Conservation (phyloP, 2,797 vertebrate genomes). For the Girardinus metallicus region DNA sequence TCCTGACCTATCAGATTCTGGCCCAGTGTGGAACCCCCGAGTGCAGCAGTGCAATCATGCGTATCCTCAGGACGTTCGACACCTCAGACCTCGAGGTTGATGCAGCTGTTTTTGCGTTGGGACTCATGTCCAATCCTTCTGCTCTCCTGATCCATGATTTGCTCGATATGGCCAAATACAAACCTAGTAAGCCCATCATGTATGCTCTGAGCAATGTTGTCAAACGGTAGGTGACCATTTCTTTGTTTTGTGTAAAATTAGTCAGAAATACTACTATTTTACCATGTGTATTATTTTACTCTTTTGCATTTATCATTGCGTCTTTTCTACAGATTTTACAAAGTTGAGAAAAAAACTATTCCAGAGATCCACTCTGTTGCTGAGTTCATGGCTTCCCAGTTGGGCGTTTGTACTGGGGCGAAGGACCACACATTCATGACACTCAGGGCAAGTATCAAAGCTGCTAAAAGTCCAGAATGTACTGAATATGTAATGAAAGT, state of each 20-base stretch:
- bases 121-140: slow-evolving; percentile 87
- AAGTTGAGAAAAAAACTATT: slow-evolving; percentile 70
- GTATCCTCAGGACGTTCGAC: slow-evolving; percentile 83
- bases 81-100: slow-evolving; percentile 82
- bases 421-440: slow-evolving; percentile 86
- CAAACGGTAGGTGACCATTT: slow-evolving; percentile 82
- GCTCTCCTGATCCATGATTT: slow-evolving; percentile 84
- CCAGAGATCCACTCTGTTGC: slow-evolving; percentile 86
- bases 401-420: slow-evolving; percentile 86
- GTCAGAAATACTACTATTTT: background rate
- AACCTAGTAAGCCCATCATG: slow-evolving; percentile 87
- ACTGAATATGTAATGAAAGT: background rate
- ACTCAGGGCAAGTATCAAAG: slow-evolving; percentile 83
- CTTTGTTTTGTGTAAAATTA: background rate
- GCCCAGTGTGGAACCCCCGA: slow-evolving; percentile 92
- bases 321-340: slow-evolving; percentile 79
- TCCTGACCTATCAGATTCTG: slow-evolving; percentile 89
- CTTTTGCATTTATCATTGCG: background rate
- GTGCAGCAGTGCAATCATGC: slow-evolving; percentile 89
- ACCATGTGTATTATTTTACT: background rate
- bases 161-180: slow-evolving; percentile 88
- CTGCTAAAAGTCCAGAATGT: background rate
- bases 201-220: slow-evolving; percentile 91
- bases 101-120: slow-evolving; percentile 85
- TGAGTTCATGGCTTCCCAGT: slow-evolving; percentile 82